phyloP scores from a whole-genome alignment of 1,140 invertebrate species.

The Metopolophium dirhodum region DNA sequence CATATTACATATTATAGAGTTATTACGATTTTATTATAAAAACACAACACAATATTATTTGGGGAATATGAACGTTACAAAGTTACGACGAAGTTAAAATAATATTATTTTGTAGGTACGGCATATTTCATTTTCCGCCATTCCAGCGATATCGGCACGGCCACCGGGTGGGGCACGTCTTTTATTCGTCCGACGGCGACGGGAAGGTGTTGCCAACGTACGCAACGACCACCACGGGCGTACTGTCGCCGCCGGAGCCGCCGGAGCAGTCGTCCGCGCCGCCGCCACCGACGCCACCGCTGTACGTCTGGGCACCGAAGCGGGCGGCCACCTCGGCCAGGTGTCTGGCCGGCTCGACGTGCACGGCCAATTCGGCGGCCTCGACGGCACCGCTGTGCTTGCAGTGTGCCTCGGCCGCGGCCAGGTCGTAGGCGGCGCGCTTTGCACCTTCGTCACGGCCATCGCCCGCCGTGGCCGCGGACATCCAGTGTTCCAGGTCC shows the following conservation, averaged over 20 bases:
- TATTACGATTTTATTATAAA: neutral
- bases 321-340: constrained; percentile 34
- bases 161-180: too few species aligned
- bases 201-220: constrained; percentile 9
- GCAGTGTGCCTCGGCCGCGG: constrained; percentile 7
- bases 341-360: neutral
- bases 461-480: neutral
- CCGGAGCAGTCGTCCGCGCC: neutral
- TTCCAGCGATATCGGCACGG: neutral
- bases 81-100: neutral
- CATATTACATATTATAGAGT: neutral
- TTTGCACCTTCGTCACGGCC: neutral
- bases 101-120: neutral
- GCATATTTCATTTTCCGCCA: neutral
- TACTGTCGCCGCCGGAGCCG: neutral
- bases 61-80: neutral
- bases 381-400: neutral
- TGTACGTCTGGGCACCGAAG: neutral
- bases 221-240: neutral
- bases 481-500: constrained; percentile 9
- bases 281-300: neutral
- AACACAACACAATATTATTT: neutral
- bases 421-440: constrained; percentile 2
- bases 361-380: neutral
- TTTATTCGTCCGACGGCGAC: neutral